Conservation (phyloP, 30 jellyfish, hydroid and myxozoan genomes). For the Clytia hemisphaerica region DNA sequence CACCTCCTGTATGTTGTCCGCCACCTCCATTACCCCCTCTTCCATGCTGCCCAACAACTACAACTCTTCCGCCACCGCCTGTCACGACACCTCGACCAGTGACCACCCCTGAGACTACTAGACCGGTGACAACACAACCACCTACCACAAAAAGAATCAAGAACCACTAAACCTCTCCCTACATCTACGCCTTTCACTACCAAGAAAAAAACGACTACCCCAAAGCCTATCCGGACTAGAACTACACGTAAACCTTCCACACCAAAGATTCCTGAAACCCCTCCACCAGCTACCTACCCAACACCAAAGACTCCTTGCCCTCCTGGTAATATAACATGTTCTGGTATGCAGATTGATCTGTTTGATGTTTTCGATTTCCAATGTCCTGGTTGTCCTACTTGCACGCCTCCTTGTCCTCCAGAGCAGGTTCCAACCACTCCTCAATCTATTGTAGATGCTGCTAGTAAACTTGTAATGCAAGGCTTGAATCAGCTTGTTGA, state of each 20-base stretch:
- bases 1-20: neutral
- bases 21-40: slow-evolving; percentile 4
- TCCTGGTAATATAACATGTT: too few species aligned
- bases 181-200: neutral
- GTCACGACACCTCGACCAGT: neutral
- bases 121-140: neutral
- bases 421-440: too few species aligned
- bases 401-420: too few species aligned
- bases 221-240: slow-evolving; percentile 16
- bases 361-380: too few species aligned
- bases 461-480: too few species aligned
- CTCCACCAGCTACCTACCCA: slow-evolving; percentile 9
- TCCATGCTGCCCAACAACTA: neutral
- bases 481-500: too few species aligned
- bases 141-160: neutral
- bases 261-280: neutral
- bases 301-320: neutral
- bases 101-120: slow-evolving; percentile 12
- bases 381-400: too few species aligned
- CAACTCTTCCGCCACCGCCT: slow-evolving; percentile 1
- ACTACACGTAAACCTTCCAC: slow-evolving; percentile 23
- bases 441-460: too few species aligned
- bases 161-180: slow-evolving; percentile 20
- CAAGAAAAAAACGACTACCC: slow-evolving; percentile 7
- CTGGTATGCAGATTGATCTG: too few species aligned